phyloP scores from a whole-genome alignment of 2,113 vertebrate genomes.

The Poeciliopsis turrubarensis region DNA sequence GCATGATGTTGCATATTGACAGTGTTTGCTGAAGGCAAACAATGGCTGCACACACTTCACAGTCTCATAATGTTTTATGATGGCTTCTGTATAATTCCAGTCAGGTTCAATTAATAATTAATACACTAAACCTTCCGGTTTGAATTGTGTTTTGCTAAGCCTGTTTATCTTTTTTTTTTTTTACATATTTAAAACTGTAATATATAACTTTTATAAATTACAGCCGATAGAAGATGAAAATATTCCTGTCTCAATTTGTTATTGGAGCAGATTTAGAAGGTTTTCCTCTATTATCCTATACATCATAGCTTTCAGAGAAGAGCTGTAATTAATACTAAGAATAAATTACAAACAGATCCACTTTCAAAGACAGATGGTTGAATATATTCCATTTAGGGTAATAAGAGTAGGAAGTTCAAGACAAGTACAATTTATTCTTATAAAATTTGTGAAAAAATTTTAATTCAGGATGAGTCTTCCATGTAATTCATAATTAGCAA shows the following conservation, averaged over 20 bases:
- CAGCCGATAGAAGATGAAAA: background rate
- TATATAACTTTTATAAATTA: no score
- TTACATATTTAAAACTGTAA: background rate
- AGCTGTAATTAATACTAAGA: background rate
- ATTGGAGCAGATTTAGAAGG: background rate
- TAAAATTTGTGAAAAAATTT: background rate
- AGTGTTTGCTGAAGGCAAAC: constrained; percentile 23
- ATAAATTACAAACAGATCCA: background rate
- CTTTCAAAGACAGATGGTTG: background rate
- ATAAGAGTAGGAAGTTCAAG: background rate
- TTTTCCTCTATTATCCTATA: background rate
- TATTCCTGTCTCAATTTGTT: no score
- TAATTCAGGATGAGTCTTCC: background rate
- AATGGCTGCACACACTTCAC: background rate
- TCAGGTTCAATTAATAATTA: background rate
- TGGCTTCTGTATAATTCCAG: background rate
- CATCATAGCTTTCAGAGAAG: background rate
- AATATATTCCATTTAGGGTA: background rate
- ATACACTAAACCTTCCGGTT: background rate
- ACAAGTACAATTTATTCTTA: background rate
- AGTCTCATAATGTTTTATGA: background rate
- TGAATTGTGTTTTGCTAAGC: background rate
- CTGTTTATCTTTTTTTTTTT: background rate
- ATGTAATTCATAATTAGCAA: background rate
- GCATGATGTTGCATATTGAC: constrained; percentile 22